phyloP scores from a whole-genome alignment of 30 jellyfish, hydroid and myxozoan genomes.

The Haliclystus octoradiatus region DNA sequence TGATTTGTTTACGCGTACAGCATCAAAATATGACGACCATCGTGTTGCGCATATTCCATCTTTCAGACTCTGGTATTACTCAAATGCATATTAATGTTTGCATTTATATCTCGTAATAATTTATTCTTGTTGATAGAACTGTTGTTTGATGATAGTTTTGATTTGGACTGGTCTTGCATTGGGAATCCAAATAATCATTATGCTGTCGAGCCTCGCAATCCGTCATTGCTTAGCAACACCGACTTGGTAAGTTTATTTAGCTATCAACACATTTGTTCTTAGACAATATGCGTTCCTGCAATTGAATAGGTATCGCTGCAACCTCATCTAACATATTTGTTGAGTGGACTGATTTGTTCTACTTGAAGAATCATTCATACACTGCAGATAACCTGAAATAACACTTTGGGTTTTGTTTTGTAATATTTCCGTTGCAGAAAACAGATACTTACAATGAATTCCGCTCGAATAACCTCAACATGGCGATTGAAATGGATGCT shows the following conservation, averaged over 20 bases:
- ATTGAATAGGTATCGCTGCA: too few species aligned
- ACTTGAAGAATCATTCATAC: too few species aligned
- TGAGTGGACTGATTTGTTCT: too few species aligned
- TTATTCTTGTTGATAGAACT: neutral
- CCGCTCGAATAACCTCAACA: conserved; percentile 61
- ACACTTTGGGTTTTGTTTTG: neutral
- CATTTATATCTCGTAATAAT: neutral
- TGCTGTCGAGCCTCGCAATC: conserved; percentile 64
- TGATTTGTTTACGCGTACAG: conserved; percentile 81
- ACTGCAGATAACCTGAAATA: neutral
- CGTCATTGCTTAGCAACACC: conserved; percentile 3
- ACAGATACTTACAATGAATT: conserved; percentile 67
- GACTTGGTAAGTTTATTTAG: neutral
- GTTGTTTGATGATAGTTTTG: conserved; percentile 32
- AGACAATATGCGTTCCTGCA: too few species aligned
- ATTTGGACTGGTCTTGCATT: conserved; percentile 80
- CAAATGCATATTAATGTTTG: neutral
- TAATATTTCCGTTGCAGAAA: conserved; percentile 11
- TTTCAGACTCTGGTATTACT: conserved; percentile 45
- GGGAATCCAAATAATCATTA: conserved; percentile 92
- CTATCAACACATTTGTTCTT: neutral
- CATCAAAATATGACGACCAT: conserved; percentile 93
- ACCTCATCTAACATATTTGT: too few species aligned
- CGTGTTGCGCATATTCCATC: conserved; percentile 79
- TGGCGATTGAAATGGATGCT: conserved; percentile 11